These are phyloP conservation scores for Drosophila kohkoa DNA, from an alignment of 1,140 invertebrate species.

Conservation along the genomic window DNA sequence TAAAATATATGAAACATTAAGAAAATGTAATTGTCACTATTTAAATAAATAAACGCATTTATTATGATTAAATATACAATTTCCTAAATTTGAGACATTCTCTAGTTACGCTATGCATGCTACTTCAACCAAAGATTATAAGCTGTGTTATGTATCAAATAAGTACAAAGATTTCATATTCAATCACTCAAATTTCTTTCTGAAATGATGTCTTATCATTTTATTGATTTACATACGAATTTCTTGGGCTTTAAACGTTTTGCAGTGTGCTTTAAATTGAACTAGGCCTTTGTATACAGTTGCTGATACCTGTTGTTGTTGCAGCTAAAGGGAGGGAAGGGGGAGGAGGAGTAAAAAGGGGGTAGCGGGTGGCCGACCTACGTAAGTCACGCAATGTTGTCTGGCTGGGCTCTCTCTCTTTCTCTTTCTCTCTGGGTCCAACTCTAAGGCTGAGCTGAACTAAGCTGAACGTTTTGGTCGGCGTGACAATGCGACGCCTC, in stretches of 20 bases:
- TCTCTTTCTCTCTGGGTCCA: not conserved
- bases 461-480: constrained; percentile 58
- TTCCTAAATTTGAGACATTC: too few relatives aligned
- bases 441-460: constrained; percentile 9
- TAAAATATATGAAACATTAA: too few relatives aligned
- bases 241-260: constrained; percentile 29
- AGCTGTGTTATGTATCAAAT: too few relatives aligned
- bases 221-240: constrained; percentile 32
- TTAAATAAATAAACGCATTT: too few relatives aligned
- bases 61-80: too few relatives aligned
- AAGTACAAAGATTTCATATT: too few relatives aligned
- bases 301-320: constrained; percentile 50
- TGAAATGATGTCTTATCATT: not conserved
- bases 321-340: not conserved
- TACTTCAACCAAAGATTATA: too few relatives aligned
- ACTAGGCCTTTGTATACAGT: constrained; percentile 66
- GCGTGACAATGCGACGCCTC: constrained; percentile 77
- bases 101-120: too few relatives aligned
- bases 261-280: constrained; percentile 62
- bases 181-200: not conserved
- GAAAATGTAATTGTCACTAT: too few relatives aligned
- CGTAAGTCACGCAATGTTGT: constrained; percentile 81
- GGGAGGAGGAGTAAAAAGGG: not conserved
- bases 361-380: constrained; percentile 52
- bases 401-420: constrained; percentile 48